Conservation (phyloP, 2,888 invertebrate genomes). For the Lasioglossum villosulum region DNA sequence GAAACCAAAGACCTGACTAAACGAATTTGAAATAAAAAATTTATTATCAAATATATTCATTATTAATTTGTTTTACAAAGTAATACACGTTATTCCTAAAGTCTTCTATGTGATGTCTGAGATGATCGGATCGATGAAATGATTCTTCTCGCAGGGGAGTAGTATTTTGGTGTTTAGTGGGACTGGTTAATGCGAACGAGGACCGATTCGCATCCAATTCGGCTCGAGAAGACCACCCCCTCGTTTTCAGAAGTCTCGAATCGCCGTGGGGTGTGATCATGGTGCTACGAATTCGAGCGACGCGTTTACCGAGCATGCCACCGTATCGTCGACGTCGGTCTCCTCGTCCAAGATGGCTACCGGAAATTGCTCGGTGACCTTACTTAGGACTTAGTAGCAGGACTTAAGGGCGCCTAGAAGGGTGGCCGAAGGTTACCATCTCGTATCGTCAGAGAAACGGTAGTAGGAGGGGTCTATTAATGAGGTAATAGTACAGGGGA, state of each 20-base stretch:
- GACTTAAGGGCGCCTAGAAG: slow-evolving; percentile 59
- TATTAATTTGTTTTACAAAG: no score
- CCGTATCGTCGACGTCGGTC: slow-evolving; percentile 43
- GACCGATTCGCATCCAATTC: slow-evolving; percentile 14
- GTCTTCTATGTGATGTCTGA: background rate
- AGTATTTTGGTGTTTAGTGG: background rate
- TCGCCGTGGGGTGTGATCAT: slow-evolving; percentile 33
- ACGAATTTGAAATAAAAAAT: no score
- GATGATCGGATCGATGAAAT: background rate
- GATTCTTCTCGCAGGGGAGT: background rate
- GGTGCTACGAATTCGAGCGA: slow-evolving; percentile 54
- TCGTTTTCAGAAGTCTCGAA: slow-evolving; percentile 28
- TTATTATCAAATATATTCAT: no score
- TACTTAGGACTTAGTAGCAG: slow-evolving; percentile 77
- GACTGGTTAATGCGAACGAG: background rate
- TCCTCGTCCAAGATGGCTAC: slow-evolving; percentile 80
- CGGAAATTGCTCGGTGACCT: slow-evolving; percentile 84
- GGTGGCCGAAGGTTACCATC: slow-evolving; percentile 69
- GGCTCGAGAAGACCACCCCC: background rate
- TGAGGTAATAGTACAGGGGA: slow-evolving; percentile 80
- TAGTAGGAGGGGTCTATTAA: slow-evolving; percentile 76
- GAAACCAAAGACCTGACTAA: no score
- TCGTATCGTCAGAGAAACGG: slow-evolving; percentile 62
- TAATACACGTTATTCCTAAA: no score
- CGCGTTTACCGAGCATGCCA: slow-evolving; percentile 54